Evolutionary conservation across 2,113 vertebrate species (phyloP), one percentile per base, ranked within the genome.

Genomic region (Astur gentilis): DNA sequence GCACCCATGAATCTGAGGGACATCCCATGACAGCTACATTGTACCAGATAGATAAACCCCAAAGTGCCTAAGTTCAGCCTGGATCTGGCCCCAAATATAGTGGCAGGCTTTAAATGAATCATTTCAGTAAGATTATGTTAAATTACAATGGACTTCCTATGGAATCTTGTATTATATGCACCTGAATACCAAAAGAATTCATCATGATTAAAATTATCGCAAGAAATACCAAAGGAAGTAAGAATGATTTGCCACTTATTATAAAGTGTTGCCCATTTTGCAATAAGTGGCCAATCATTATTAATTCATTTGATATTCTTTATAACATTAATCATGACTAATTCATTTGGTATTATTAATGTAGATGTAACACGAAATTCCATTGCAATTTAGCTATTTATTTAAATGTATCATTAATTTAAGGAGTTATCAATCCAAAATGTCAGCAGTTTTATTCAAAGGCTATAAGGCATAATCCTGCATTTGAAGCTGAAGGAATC

Each of bases 231-330:
- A 80, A 83, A 96, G 94, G 58, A 95, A 97, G 89, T 85, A 96
- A 97, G 90, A 98, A 94, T 85, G 62, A 96, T 94, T 97, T 92
- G 82, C 97, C 67, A 95, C 91, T 97, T 96, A 96, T 84, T 96
- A 96, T 97, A 92, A 97, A 97, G 88, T 90, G 95, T 96, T 96
- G 93, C 95, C 96, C 94, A 94, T 97, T 97, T 96, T 97, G 36
- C 80, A 94, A 52, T 94, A 95, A 96, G 89, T 90, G 65, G 26
- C 75, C 93, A 95, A 79, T 97, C 90, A 97, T 96, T 97, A 97
- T 94, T 95, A 95, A 96, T 97, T 96, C 81, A 96, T 97, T 96
- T 94, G 54, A 87, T 89, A 94, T 89, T 94, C 95, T 94, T 97
- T 90, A 61, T 89, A 94, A n/a, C 84, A 95, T 97, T 95, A 97